These are phyloP conservation scores for Scarus forsteni DNA, from an alignment of 2,797 vertebrate genomes.

Conservation along the genomic window DNA sequence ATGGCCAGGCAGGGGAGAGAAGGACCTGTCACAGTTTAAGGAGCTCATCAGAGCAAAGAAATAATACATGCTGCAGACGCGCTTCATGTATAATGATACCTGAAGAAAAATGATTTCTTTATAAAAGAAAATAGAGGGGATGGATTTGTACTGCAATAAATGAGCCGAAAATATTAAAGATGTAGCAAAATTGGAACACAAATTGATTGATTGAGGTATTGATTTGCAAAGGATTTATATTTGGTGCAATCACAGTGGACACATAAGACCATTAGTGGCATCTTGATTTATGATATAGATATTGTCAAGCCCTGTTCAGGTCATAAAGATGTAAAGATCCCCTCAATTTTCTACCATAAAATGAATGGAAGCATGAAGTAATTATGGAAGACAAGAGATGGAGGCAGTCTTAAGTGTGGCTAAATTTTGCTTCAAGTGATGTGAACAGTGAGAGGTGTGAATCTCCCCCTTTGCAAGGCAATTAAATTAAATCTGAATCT, in stretches of 20 bases:
- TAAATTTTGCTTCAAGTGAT: no score
- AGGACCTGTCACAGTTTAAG: slow-evolving; percentile 82
- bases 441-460: no score
- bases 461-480: no score
- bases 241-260: not conserved
- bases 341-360: slow-evolving; percentile 1
- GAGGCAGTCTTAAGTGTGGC: no score
- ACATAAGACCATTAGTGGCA: slow-evolving; percentile 1
- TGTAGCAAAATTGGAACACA: slow-evolving; percentile 7
- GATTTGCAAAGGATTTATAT: not conserved
- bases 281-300: slow-evolving; percentile 8
- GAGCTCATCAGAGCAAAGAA: slow-evolving; percentile 77
- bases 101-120: slow-evolving; percentile 65
- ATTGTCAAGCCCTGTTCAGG: not conserved
- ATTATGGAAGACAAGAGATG: no score
- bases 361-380: not conserved
- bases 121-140: slow-evolving; percentile 46
- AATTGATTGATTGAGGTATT: slow-evolving; percentile 10
- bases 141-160: slow-evolving; percentile 23
- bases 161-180: slow-evolving; percentile 20
- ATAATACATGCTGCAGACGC: slow-evolving; percentile 71
- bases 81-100: slow-evolving; percentile 66
- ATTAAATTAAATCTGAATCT: no score
- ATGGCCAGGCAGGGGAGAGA: slow-evolving; percentile 78
- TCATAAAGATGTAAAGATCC: not conserved